These are phyloP conservation scores for Thermophis baileyi DNA, from an alignment of 2,113 vertebrate genomes.

Conservation along the genomic window DNA sequence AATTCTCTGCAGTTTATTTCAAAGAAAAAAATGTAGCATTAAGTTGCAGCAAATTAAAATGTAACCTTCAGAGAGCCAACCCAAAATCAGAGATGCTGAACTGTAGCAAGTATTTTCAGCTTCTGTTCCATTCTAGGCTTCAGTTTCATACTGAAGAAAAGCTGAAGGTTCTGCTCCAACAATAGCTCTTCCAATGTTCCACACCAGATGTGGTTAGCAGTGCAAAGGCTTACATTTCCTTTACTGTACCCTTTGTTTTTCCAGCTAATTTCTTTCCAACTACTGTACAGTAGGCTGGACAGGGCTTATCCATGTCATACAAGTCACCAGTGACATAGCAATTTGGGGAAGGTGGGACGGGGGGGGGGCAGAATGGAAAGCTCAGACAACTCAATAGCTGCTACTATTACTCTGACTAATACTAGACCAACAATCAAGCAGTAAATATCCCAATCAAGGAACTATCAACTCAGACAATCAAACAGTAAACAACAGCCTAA, in stretches of 20 bases:
- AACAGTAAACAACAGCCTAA: neutral
- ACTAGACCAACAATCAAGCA: neutral
- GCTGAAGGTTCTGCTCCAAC: neutral
- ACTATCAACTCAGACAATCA: neutral
- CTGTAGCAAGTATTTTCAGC: neutral
- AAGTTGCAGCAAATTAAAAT: neutral
- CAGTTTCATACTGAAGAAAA: neutral
- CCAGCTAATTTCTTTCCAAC: conserved; percentile 6
- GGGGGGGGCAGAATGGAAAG: neutral
- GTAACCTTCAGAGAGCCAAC: neutral
- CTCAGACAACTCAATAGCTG: neutral
- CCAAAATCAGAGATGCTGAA: neutral
- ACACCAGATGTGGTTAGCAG: neutral
- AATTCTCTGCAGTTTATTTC: neutral
- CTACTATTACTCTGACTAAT: neutral
- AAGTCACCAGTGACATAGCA: conserved; percentile 43
- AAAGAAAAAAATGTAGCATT: neutral
- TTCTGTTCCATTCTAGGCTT: neutral
- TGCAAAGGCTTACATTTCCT: neutral
- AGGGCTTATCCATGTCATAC: conserved; percentile 16
- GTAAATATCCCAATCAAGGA: neutral
- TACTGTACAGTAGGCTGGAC: neutral
- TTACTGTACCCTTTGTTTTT: neutral
- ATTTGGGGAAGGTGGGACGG: conserved; percentile 21
- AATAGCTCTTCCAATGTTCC: neutral